Base-by-base conservation (phyloP, 2,797 vertebrate genomes). In the Megaceryle alcyon region DNA sequence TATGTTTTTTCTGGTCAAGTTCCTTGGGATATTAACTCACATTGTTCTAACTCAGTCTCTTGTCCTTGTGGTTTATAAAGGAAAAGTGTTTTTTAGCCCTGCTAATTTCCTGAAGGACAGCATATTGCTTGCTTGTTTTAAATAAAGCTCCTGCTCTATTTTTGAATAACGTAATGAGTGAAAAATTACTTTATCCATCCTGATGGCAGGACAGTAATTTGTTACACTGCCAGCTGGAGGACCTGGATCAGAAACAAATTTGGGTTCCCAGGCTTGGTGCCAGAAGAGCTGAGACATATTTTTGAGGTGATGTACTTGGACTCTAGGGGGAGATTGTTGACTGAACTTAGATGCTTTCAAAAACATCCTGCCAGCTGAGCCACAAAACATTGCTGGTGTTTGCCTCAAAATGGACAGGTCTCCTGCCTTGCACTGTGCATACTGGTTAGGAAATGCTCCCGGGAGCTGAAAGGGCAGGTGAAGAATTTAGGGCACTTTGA, bases 201-300 rank as follows among this genome's bases (percentile, higher is more conserved):
- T 91, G 43, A 81, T 95, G 86, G 91, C 88, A 95, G 92, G 90
- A n/a, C 70, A 88, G 89, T 61, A 73, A 9, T 81, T 82, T 75
- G 63, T 93, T 92, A 79, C 4, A 0, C 71, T 95, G 96, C 83
- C 92, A 95, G 78, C 88, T 82, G 77, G 85, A 95, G 60, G 79
- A 96, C 84, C 94, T 96, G 95, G 84, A 94, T 96, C 92, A 90
- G 88, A 92, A 93, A 83, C 76, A 95, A 94, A 95, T 90, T 92
- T 95, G 94, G 94, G 91, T 92, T 96, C 94, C 90, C 95, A 97
- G 87, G 88, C 81, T 85, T 33, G 3, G 1, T 5, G 72, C 83
- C 76, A 92, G 82, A 66, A 90, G 84, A 91, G 53, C 59, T 46
- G 66, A 94, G 91, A 76, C 87, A 88, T 88, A 82, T 79, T 97